Percentiles rank a stretch among this genome's conserved stretches.
phyloP scores from a whole-genome alignment of 2,797 vertebrate genomes.

The Chromobotia macracanthus region DNA sequence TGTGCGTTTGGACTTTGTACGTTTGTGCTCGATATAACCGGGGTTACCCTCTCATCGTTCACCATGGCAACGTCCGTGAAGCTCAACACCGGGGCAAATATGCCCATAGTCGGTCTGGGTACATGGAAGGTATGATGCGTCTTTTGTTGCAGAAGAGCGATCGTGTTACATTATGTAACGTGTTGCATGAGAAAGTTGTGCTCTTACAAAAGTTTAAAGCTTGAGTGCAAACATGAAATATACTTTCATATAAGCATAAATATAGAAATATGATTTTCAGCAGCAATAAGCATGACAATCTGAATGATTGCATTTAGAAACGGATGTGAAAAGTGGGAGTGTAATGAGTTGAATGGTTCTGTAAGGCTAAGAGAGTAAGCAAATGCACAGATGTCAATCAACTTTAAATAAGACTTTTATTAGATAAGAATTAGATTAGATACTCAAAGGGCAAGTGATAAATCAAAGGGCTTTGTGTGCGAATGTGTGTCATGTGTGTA shows the following conservation, averaged over 20 bases:
- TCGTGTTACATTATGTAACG: slow-evolving; percentile 3
- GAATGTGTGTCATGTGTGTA: background rate
- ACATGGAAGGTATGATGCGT: slow-evolving; percentile 76
- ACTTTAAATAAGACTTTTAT: background rate
- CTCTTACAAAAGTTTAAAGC: background rate
- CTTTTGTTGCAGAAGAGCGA: background rate
- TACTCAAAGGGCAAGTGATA: background rate
- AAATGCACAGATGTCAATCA: background rate
- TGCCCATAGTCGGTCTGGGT: slow-evolving; percentile 78
- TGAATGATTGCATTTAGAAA: background rate
- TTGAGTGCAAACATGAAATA: too few species aligned
- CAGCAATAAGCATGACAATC: background rate
- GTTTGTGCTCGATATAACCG: too few species aligned
- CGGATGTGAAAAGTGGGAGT: background rate
- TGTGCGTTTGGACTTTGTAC: too few species aligned
- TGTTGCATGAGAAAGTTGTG: background rate
- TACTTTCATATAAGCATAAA: too few species aligned
- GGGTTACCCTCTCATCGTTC: background rate
- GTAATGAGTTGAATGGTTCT: background rate
- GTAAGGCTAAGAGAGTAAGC: background rate
- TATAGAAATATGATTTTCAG: too few species aligned
- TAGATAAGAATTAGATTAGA: background rate
- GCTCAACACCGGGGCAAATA: slow-evolving; percentile 70
- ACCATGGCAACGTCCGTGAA: slow-evolving; percentile 71
- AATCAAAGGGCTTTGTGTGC: background rate